Base-by-base conservation (phyloP, 1,140 invertebrate species). In the Listronotus bonariensis region DNA sequence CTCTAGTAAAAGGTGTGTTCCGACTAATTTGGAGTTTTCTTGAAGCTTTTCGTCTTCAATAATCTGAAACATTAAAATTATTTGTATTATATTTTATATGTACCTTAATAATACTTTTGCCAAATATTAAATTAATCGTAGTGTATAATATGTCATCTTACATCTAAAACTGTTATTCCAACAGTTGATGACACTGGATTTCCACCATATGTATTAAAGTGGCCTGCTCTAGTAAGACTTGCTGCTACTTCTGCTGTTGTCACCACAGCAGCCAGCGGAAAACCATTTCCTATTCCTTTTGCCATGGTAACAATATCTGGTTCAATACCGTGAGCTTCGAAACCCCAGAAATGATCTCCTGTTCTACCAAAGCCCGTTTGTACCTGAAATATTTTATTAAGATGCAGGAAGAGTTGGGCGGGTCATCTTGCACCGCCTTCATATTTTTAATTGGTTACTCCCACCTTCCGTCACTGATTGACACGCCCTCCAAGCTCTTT, bases 201-300 rank as follows among this genome's bases (percentile, higher is more conserved):
- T 7, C 97, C 97, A 7, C 94, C 95, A 78, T 91, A 99, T 0
- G 97, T 99, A 77, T 99, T 99, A 76, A 98, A 98, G 81, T 97
- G 93, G 8, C 86, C 75, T 0, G 93, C 93, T 69, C 86, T 82
- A 0, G 84, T 84, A 69, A 98, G 82, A 6, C 84, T 83, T 11
- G 86, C 77, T 0, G 95, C 92, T 55, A 99, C 93, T 77, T 92
- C 87, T 6, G 86, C 84, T 0, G 91, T 96, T 0, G 96, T 98
- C 0, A 97, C 90, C 0, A 98, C 93, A 12, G 95, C 96, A 1
- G 89, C 96, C 74, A 99, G 79, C 0, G 97, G 97, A 80, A 94
- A 98, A 1, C 96, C 95, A 80, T 98, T 98, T 0, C 90, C 91
- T 45, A 93, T 92, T n/a, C 89, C 89, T 76, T 94, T 95, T 0